Percentiles rank a stretch among this genome's conserved stretches.
Evolutionary conservation across 2,797 vertebrate genomes (phyloP).

Genomic region (Furcifer pardalis): DNA sequence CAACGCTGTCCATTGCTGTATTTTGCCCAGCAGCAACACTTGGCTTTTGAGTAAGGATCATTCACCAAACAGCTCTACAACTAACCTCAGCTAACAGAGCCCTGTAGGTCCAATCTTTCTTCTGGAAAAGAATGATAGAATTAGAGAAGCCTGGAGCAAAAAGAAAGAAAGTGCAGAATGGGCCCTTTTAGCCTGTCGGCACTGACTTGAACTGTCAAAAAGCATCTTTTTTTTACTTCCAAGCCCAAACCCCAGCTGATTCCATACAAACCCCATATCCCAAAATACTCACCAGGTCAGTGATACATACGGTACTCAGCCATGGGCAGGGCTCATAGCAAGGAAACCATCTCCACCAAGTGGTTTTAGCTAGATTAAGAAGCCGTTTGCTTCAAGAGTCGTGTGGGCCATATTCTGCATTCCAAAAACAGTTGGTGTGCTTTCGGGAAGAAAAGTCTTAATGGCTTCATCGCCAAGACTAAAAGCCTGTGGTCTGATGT

Average conservation of each 20-base stretch:
- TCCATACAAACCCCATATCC: not conserved
- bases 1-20: not conserved
- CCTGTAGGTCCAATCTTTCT: not conserved
- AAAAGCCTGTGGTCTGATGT: not conserved
- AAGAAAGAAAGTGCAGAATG: not conserved
- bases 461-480: not conserved
- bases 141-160: not conserved
- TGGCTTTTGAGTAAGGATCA: not conserved
- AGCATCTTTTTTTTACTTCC: not conserved
- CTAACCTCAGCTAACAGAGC: not conserved
- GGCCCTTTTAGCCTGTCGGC: not conserved
- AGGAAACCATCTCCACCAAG: not conserved
- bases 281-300: not conserved
- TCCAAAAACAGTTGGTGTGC: not conserved
- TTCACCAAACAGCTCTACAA: not conserved
- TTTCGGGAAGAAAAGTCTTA: not conserved
- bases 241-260: not conserved
- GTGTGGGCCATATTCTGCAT: not conserved
- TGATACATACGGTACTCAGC: not conserved
- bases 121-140: not conserved
- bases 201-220: not conserved
- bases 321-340: not conserved
- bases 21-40: not conserved
- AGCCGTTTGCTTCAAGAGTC: not conserved
- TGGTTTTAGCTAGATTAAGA: not conserved